phyloP scores from a whole-genome alignment of 2,888 invertebrate species.

The Phortica okadai region DNA sequence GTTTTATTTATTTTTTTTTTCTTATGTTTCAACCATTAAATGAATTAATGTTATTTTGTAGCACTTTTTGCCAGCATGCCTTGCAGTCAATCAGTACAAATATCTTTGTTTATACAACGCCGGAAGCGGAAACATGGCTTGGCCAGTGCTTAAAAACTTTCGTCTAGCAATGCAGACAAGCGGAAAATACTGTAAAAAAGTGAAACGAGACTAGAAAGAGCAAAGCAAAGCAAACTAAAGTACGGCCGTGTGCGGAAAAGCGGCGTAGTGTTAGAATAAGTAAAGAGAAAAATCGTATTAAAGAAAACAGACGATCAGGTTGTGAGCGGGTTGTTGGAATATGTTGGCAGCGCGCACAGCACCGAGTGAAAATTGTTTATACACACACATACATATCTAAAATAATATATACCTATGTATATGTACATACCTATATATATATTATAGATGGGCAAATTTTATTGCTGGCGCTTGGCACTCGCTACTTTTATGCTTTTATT shows the following conservation, averaged over 20 bases:
- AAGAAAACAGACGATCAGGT: neutral
- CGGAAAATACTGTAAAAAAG: conserved; percentile 45
- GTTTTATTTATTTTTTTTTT: conserved; percentile 54
- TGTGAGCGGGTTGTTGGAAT: neutral
- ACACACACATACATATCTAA: neutral
- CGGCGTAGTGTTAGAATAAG: neutral
- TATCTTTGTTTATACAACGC: conserved; percentile 24
- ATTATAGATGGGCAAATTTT: neutral
- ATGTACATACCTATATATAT: too few species aligned
- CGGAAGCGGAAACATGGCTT: conserved; percentile 29
- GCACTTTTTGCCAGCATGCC: neutral
- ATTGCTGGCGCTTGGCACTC: neutral
- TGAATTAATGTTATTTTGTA: conserved; percentile 57
- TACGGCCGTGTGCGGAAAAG: neutral
- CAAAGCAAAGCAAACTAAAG: neutral
- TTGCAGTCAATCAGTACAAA: neutral
- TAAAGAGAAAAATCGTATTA: neutral
- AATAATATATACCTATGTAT: neutral
- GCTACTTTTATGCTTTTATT: neutral
- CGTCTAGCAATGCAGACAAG: conserved; percentile 53
- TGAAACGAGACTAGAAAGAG: neutral
- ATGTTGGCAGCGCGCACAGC: neutral
- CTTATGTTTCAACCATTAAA: conserved; percentile 56
- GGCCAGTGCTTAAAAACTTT: conserved; percentile 46
- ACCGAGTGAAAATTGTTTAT: conserved; percentile 19